phyloP scores from a whole-genome alignment of 2,113 vertebrate species.

The Empidonax traillii region DNA sequence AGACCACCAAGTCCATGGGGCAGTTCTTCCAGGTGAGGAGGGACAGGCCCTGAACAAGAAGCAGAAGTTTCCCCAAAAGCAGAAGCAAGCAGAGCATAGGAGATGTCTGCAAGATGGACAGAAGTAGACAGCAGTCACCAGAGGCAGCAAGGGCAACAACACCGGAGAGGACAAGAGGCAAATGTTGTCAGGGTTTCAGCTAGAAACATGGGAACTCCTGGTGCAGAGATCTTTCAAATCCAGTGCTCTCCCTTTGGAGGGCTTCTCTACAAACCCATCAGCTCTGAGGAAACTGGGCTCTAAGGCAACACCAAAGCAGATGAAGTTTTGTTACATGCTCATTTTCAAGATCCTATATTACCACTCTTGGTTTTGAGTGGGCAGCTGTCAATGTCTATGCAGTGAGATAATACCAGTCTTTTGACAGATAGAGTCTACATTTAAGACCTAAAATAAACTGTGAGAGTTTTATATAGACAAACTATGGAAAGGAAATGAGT shows the following conservation, averaged over 20 bases:
- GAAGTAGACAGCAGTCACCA: background rate
- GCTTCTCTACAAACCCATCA: background rate
- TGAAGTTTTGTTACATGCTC: background rate
- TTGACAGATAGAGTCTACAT: constrained; percentile 53
- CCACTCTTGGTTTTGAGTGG: constrained; percentile 21
- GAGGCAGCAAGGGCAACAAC: background rate
- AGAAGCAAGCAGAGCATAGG: background rate
- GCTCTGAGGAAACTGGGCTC: background rate
- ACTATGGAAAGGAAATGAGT: constrained; percentile 44
- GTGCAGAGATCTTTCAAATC: background rate
- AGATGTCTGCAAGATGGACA: background rate
- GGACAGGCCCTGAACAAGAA: background rate
- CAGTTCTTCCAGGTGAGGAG: background rate
- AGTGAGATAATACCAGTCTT: constrained; percentile 31
- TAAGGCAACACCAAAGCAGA: background rate
- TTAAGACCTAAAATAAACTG: constrained; percentile 35
- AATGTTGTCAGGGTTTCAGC: background rate
- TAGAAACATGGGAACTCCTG: background rate
- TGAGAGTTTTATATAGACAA: constrained; percentile 13
- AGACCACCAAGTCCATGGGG: background rate
- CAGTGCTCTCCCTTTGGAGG: background rate
- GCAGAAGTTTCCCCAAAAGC: background rate
- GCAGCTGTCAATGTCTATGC: constrained; percentile 38
- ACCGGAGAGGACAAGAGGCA: background rate
- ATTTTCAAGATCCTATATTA: constrained; percentile 9